phyloP scores from a whole-genome alignment of 2,113 vertebrate genomes.

The Baryphthengus martii region DNA sequence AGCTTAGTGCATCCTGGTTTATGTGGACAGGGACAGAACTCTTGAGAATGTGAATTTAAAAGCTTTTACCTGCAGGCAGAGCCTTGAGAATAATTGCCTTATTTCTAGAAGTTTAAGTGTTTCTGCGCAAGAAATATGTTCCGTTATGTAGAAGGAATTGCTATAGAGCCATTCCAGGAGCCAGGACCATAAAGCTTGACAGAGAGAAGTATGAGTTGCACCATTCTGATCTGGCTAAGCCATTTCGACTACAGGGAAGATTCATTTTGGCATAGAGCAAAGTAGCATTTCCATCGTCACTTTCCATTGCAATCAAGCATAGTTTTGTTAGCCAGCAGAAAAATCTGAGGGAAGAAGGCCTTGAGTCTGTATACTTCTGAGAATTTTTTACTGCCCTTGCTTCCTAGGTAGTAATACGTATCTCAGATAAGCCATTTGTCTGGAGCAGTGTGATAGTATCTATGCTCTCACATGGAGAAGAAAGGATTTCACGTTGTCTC shows the following conservation, averaged over 20 bases:
- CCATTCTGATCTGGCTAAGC: constrained; percentile 4
- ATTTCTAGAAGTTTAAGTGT: not conserved
- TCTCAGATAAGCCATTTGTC: not conserved
- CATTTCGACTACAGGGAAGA: not conserved
- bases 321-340: constrained; percentile 18
- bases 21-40: rapidly evolving
- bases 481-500: not conserved
- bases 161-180: not conserved
- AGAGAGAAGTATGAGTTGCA: not conserved
- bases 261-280: not conserved
- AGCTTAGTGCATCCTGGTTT: not conserved
- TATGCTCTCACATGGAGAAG: not conserved
- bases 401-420: not conserved
- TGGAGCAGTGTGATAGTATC: not conserved
- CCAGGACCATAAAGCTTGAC: not conserved
- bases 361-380: not conserved
- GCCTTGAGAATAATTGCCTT: not conserved
- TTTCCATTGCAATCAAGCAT: not conserved
- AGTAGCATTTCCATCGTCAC: constrained; percentile 17
- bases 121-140: not conserved
- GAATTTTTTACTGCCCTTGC: not conserved
- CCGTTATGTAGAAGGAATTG: not conserved
- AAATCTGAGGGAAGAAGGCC: not conserved
- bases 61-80: not conserved
- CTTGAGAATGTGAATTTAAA: not conserved